Conservation (phyloP, 1,140 invertebrate genomes). For the Patella vulgata region DNA sequence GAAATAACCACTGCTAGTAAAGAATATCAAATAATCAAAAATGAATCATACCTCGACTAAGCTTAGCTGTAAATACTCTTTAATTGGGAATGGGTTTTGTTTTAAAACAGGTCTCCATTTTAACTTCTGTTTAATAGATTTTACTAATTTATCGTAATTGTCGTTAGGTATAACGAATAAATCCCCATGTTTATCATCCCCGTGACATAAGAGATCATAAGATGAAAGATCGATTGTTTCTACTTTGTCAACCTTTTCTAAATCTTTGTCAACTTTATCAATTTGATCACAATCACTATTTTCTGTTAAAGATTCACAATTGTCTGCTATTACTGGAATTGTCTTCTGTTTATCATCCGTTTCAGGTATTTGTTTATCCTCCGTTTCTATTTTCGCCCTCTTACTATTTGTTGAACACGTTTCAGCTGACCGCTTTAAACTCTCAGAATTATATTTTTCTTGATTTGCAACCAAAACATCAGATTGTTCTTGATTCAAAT, state of each 20-base stretch:
- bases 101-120: constrained; percentile 47
- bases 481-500: too few relatives aligned
- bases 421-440: too few relatives aligned
- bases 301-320: constrained; percentile 3
- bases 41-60: constrained; percentile 49
- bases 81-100: constrained; percentile 42
- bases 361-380: background rate
- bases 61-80: constrained; percentile 48
- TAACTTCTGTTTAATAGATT: background rate
- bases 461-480: too few relatives aligned
- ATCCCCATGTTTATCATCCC: constrained; percentile 31
- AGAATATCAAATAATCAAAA: background rate
- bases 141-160: constrained; percentile 7
- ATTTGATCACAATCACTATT: background rate
- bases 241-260: background rate
- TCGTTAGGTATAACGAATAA: constrained; percentile 43
- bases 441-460: too few relatives aligned
- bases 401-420: too few relatives aligned
- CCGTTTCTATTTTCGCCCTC: too few relatives aligned
- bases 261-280: constrained; percentile 1
- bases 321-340: background rate
- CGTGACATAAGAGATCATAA: constrained; percentile 7
- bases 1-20: too few relatives aligned
- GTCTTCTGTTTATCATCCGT: background rate
- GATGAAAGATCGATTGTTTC: background rate